Conservation (phyloP, 2,797 vertebrate genomes). For the Otus scops region DNA sequence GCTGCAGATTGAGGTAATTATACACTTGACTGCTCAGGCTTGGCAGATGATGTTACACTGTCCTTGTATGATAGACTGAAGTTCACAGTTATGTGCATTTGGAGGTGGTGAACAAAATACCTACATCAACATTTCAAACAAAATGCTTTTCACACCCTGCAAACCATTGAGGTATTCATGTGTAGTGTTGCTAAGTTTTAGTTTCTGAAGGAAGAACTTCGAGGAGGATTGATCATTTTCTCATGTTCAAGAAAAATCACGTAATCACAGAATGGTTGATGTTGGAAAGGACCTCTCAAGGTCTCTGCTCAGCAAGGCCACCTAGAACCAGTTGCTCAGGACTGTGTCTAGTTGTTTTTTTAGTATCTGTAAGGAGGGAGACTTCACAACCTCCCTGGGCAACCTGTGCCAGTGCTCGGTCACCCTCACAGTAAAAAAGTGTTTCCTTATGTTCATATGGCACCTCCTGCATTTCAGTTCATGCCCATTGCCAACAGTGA, state of each 20-base stretch:
- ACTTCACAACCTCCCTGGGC: neutral
- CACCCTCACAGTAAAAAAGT: neutral
- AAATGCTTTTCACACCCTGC: neutral
- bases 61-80: neutral
- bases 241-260: neutral
- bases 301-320: neutral
- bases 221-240: neutral
- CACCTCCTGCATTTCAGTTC: neutral
- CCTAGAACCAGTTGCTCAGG: neutral
- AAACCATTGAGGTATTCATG: neutral
- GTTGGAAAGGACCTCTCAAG: neutral
- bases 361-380: neutral
- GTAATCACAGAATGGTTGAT: fast-evolving
- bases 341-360: fast-evolving
- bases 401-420: neutral
- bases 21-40: neutral
- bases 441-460: neutral
- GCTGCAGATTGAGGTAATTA: neutral
- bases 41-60: neutral
- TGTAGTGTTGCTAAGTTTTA: neutral
- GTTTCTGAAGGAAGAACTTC: neutral
- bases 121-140: neutral
- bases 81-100: neutral
- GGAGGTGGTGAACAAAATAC: neutral
- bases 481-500: neutral